Evolutionary conservation across 2,888 invertebrate species (phyloP), one percentile per base, ranked within the genome.

Genomic region (Drosophila neotestacea): DNA sequence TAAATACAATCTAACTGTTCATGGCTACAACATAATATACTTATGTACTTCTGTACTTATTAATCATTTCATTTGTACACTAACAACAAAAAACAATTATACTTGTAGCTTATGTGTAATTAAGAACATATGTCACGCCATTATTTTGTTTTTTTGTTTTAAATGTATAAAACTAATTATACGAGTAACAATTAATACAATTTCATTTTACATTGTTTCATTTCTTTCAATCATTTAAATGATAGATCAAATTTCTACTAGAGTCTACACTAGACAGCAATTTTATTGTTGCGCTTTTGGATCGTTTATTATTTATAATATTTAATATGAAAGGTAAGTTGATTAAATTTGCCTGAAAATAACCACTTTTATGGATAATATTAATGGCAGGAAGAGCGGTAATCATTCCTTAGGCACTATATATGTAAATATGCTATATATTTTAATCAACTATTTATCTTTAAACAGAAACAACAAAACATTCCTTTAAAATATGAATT

Each of bases 71-170:
- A 36, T 38, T 41, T 68, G 51, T 73, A 62, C 44, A 44, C 44
- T 62, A 48, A 6, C 32, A 58, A 50, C 68, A 73, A 68, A 68
- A 54, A 68, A 62, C 61, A 47, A 44, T 59, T 51, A 13, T 11
- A 28, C 60, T 39, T 55, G 46, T 39, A 66, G 48, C 47, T 58
- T 75, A 78, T 73, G 68, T 70, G 76, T 81, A 79, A 85, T 89
- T 83, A 86, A 80, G 83, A 88, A 87, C 87, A 80, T 79, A 47
- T 86, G 80, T 78, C 86, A 88, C 86, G 82, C 85, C 81, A 78
- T 38, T 47, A 38, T 36, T 11, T 16, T 36, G 79, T 38, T 47
- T 44, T 16, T 36, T 6, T 11, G 4, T 22, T 34, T 46, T 5
- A 39, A 39, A 27, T 30, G 30, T 59, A 30, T 48, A 13, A 5